Evolutionary conservation across 2,113 vertebrate genomes (phyloP), one percentile per base, ranked within the genome.

Genomic region (Bettongia penicillata): DNA sequence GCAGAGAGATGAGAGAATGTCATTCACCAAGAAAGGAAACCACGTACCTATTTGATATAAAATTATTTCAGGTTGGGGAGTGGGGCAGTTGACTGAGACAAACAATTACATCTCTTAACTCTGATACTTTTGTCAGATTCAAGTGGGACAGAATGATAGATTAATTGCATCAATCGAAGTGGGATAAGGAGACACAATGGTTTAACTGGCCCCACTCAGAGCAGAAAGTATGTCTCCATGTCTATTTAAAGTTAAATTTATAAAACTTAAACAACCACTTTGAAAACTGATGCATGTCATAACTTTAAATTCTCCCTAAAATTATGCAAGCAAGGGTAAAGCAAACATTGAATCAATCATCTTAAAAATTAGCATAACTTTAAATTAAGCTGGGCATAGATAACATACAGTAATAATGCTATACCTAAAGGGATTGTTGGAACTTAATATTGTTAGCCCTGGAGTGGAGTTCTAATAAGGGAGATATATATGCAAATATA

Each of bases 1-100:
- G 91, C 57, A 68, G 31, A 77, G 91, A 96, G 94, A 92, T 48
- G 52, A 8, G 77, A 95, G 90, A 93, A 93, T 91, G 93, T 49
- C 53, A 92, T 53, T 89, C 91, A 89, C 61, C 31, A 50, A 53
- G 49, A 95, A 93, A 93, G 55, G 94, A 91, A 91, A 90, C 22
- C 26, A 23, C 19, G 7, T 84, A 68, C 90, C 61, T 97, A 89
- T 91, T 61, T 89, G n/a, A 48, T 91, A 16, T 6, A 94, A 89
- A 53, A 28, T 53, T 51, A 61, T 91, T 84, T 84, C 37, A 43
- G 19, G n/a, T 84, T 48, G 48, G 37, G 43, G 43, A 43, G n/a
- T 19, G n/a, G 22, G 10, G 68, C 19, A 43, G 7, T 22, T 84
- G n/a, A 84, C 68, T 84, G n/a, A 84, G 68, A 43, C 68, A 43